These are phyloP conservation scores for Planococcus citri DNA, from an alignment of 1,140 invertebrate species.

Conservation along the genomic window DNA sequence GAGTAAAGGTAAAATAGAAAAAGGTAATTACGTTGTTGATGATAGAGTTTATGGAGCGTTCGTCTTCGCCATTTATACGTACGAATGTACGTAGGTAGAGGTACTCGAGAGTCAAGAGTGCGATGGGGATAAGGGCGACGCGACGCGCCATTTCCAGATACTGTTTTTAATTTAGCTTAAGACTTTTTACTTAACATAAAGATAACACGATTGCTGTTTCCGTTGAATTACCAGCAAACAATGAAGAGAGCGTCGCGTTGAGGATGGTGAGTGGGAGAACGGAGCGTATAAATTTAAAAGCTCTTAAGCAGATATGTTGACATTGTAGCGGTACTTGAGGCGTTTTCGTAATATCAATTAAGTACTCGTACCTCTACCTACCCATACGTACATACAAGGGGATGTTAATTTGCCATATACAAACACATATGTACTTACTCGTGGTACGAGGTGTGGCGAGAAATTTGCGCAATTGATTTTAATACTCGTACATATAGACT, in stretches of 20 bases:
- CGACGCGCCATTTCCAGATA: not conserved
- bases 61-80: not conserved
- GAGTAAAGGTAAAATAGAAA: not conserved
- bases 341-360: not conserved
- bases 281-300: no score
- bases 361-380: no score
- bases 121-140: not conserved
- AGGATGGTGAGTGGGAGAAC: no score
- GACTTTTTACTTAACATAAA: not conserved
- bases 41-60: not conserved
- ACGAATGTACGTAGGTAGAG: not conserved
- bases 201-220: constrained; percentile 5
- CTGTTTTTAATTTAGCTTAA: constrained; percentile 15
- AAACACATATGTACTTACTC: no score
- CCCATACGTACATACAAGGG: no score
- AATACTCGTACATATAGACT: no score
- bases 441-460: no score
- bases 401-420: no score
- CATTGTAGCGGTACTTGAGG: no score
- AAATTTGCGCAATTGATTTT: not conserved
- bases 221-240: constrained; percentile 10
- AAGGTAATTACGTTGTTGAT: not conserved
- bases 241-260: not conserved
- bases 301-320: no score
- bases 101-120: no score